Conservation (phyloP, 2,888 invertebrate species). For the Strigamia maritima region DNA sequence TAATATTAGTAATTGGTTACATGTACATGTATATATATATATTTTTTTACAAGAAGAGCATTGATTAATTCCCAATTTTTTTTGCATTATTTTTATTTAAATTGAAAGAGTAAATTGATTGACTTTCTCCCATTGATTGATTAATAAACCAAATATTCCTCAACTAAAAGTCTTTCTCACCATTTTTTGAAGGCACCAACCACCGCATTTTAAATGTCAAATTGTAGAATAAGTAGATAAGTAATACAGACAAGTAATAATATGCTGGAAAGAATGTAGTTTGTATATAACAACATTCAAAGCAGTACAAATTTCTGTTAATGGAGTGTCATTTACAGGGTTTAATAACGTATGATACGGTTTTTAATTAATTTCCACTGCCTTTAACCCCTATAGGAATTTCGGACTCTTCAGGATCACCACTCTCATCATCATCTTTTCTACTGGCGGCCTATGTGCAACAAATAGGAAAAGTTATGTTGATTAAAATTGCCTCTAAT, state of each 20-base stretch:
- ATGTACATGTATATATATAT: neutral
- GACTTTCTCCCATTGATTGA: neutral
- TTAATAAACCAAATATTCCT: neutral
- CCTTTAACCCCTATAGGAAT: neutral
- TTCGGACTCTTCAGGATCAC: neutral
- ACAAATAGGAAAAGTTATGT: neutral
- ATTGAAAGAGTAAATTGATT: neutral
- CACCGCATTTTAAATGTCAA: neutral
- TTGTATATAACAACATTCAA: neutral
- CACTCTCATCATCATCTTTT: neutral
- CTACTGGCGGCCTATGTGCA: neutral
- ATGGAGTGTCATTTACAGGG: neutral
- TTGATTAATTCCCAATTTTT: neutral
- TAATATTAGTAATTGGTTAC: neutral
- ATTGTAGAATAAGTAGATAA: neutral
- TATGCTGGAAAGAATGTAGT: neutral
- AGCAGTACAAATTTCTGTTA: neutral
- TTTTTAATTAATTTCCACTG: neutral
- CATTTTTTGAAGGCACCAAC: slow-evolving; percentile 1
- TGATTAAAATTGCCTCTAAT: neutral
- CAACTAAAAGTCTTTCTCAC: neutral
- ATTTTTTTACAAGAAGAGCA: neutral
- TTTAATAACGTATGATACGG: neutral
- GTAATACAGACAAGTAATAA: neutral
- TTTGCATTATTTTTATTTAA: neutral